phyloP scores from a whole-genome alignment of 2,888 invertebrate genomes.

The Sphaerophoria rueppellii region DNA sequence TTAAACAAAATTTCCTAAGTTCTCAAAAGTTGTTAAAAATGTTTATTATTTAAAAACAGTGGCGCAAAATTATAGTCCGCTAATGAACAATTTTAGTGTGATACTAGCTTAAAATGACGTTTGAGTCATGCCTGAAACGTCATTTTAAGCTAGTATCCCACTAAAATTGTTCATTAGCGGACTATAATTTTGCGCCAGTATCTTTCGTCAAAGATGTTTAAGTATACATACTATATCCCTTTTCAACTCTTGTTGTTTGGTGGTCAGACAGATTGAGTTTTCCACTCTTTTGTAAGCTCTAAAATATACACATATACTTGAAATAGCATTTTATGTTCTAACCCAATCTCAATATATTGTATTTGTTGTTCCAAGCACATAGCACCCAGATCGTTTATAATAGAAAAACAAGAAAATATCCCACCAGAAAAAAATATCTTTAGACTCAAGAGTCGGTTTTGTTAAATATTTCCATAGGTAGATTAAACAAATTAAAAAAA shows the following conservation, averaged over 20 bases:
- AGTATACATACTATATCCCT: too few relatives aligned
- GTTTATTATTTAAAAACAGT: too few relatives aligned
- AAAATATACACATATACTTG: too few relatives aligned
- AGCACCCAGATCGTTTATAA: neutral
- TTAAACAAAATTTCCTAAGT: conserved; percentile 5
- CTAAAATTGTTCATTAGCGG: too few relatives aligned
- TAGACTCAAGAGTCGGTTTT: conserved; percentile 12
- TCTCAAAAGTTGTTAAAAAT: conserved; percentile 47
- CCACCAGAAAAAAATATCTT: conserved; percentile 16
- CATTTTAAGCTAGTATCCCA: too few relatives aligned
- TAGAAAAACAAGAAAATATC: conserved; percentile 11
- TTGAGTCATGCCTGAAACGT: too few relatives aligned
- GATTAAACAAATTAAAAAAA: conserved; percentile 31
- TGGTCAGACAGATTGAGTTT: too few relatives aligned
- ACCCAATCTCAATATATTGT: neutral
- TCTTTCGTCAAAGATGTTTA: too few relatives aligned
- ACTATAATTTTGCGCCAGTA: too few relatives aligned
- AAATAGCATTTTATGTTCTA: neutral
- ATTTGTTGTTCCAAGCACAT: neutral
- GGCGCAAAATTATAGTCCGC: too few relatives aligned
- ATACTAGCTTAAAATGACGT: too few relatives aligned
- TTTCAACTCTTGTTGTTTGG: conserved; percentile 32
- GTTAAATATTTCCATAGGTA: conserved; percentile 6
- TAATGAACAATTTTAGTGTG: too few relatives aligned
- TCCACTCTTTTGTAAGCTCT: neutral